A percentile compares a stretch with the other conserved stretches of the same genome.
Conservation (phyloP, 2,888 invertebrate genomes). For the Nymphalis c-album region DNA sequence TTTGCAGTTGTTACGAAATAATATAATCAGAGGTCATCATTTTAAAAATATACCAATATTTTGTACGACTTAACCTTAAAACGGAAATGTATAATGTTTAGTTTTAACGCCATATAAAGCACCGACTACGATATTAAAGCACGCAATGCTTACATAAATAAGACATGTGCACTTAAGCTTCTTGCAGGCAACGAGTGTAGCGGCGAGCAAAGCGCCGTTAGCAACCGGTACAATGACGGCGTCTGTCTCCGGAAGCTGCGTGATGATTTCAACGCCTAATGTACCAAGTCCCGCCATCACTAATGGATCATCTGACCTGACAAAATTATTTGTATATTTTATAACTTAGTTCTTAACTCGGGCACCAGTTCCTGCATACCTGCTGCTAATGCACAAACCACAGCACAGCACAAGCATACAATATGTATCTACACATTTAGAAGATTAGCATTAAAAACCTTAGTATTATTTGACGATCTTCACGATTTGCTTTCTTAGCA, state of each 20-base stretch:
- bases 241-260: conserved; percentile 71
- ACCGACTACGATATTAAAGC: no score
- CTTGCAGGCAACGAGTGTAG: conserved; percentile 70
- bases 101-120: neutral
- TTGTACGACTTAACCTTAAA: no score
- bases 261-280: conserved; percentile 68
- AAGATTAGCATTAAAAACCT: conserved; percentile 43
- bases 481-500: conserved; percentile 58
- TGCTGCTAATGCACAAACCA: no score
- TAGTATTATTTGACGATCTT: conserved; percentile 54
- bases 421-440: neutral
- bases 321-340: neutral
- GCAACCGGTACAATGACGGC: conserved; percentile 71
- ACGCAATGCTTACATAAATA: conserved; percentile 57
- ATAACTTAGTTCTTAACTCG: neutral
- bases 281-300: conserved; percentile 73
- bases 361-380: no score
- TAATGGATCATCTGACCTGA: conserved; percentile 62
- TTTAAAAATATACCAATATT: no score
- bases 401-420: no score
- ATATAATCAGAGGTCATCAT: no score
- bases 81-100: no score
- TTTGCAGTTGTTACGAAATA: no score
- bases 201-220: conserved; percentile 61
- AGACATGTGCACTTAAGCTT: conserved; percentile 74